Base-by-base conservation (phyloP, 2,797 vertebrate species). In the Anableps anableps region DNA sequence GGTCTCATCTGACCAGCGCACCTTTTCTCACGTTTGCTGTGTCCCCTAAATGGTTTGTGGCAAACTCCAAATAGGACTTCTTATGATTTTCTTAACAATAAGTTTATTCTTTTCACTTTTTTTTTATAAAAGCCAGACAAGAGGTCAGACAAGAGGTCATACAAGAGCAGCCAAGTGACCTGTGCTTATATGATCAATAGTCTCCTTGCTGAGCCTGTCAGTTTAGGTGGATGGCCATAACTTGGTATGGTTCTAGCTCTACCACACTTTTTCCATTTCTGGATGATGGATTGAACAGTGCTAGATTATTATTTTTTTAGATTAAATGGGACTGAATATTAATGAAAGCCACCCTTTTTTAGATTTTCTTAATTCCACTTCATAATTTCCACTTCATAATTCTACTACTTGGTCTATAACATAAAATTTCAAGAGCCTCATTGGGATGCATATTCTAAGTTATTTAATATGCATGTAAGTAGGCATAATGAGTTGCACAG, bases 121-220 rank as follows among this genome's bases (percentile, higher is more conserved):
- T 43, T 70, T 70, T 1, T 38, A 70, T 26, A 38, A 70, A 70
- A 70, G 11, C 66, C 8, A 16, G 38, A 70, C 38, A 70, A 68
- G 64, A 68, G 36, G 64, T 68, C 64, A 68, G 64, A 60, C n/a
- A 16, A 68, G 64, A 68, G 36, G 64, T 68, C 64, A 68, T 36
- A 60, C n/a, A 16, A 66, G 66, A 70, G 66, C 66, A 43, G 66
- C 38, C 66, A 43, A 2, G 38, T 43, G 38, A 23, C 66, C 23
- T 14, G 23, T 11, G 21, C 21, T n/a, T 14, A 23, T 26, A 23
- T 70, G 38, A 70, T 70, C 43, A 41, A 55, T 55, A 55, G 23
- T 55, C 53, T n/a, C n/a, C 53, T n/a, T n/a, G 7, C 53, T 9
- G 10, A 21, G 7, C 53, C 53, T n/a, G 53, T 55, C 53, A 55